phyloP scores from a whole-genome alignment of 2,113 vertebrate genomes.

The Caranx ignobilis region DNA sequence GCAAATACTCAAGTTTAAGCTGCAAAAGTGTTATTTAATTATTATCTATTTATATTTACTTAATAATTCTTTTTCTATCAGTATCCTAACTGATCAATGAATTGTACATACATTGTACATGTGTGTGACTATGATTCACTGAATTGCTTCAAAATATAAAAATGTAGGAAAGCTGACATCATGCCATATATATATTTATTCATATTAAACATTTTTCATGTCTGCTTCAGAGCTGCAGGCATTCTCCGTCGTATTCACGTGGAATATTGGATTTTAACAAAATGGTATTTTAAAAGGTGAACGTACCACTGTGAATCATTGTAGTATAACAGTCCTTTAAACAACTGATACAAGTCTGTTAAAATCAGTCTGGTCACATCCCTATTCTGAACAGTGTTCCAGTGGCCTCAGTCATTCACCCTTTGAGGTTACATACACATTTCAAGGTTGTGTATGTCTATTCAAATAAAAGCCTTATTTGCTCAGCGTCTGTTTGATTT shows the following conservation, averaged over 20 bases:
- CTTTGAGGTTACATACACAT: constrained; percentile 6
- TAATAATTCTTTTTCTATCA: neutral
- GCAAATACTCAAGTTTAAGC: neutral
- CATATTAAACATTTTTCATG: too few species aligned
- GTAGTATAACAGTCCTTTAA: constrained; percentile 5
- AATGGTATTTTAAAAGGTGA: neutral
- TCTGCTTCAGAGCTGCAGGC: neutral
- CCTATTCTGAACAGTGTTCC: constrained; percentile 37
- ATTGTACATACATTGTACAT: neutral
- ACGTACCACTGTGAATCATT: neutral
- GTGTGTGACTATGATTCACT: neutral
- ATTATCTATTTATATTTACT: neutral
- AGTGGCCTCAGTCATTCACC: constrained; percentile 55
- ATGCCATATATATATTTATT: too few species aligned
- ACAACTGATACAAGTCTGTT: constrained; percentile 63
- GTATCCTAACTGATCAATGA: neutral
- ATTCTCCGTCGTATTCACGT: neutral
- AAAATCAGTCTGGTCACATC: constrained; percentile 45
- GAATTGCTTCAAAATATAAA: neutral
- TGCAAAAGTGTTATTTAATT: too few species aligned
- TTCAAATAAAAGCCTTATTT: constrained; percentile 82
- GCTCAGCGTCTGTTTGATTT: constrained; percentile 81
- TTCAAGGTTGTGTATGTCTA: constrained; percentile 71
- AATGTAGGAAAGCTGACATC: neutral
- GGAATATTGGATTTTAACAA: neutral